Conservation (phyloP, 2,797 vertebrate species). For the Alectoris magna region DNA sequence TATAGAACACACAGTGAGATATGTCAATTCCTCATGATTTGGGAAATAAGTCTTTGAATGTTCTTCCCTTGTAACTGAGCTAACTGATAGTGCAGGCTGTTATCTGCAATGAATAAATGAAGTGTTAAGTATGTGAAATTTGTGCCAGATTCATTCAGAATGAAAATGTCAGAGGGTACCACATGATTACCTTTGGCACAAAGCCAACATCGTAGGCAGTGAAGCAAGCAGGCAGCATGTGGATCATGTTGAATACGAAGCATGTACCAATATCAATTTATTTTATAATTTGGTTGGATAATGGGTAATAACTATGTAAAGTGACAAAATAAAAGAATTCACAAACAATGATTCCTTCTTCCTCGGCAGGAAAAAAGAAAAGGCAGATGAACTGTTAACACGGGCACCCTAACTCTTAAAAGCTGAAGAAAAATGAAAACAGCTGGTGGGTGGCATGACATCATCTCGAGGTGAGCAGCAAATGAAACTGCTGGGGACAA, state of each 20-base stretch:
- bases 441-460: not conserved
- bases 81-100: not conserved
- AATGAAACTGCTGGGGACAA: not conserved
- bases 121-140: not conserved
- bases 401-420: not conserved
- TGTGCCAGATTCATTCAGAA: not conserved
- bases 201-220: not conserved
- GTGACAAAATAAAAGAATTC: not conserved
- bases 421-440: not conserved
- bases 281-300: not conserved
- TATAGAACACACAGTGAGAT: not conserved
- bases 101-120: not conserved
- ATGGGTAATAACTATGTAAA: not conserved
- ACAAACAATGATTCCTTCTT: not conserved
- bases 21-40: not conserved
- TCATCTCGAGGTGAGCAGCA: not conserved
- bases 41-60: not conserved
- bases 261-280: not conserved
- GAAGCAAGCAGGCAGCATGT: not conserved
- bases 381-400: not conserved
- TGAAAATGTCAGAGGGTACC: not conserved
- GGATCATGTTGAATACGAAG: not conserved
- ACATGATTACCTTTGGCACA: not conserved
- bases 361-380: not conserved
- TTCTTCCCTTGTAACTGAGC: not conserved